Evolutionary conservation across 2,797 vertebrate genomes (phyloP).

Genomic region (Perodicticus potto): DNA sequence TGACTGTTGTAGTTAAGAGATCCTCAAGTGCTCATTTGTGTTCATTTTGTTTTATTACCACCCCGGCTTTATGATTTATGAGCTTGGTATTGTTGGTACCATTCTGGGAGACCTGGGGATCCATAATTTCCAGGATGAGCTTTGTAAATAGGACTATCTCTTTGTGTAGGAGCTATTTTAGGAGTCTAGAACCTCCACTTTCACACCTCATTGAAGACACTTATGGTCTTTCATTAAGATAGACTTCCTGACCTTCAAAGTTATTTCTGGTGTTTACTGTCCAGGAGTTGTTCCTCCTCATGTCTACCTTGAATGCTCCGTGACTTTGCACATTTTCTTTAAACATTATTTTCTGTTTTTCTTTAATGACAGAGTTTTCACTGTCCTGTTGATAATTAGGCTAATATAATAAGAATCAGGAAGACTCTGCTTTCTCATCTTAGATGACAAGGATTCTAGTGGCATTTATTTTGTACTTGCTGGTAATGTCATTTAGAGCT

Average conservation of each 20-base stretch:
- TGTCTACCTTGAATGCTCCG: background rate
- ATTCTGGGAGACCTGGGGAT: background rate
- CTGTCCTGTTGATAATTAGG: background rate
- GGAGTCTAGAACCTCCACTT: background rate
- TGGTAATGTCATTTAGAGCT: background rate
- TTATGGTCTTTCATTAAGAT: background rate
- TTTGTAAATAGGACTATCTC: background rate
- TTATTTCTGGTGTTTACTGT: background rate
- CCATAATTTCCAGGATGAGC: background rate
- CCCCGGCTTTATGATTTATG: background rate
- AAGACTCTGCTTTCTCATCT: background rate
- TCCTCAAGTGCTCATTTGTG: slow-evolving; percentile 19
- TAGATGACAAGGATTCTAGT: background rate
- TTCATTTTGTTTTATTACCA: background rate
- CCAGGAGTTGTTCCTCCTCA: background rate
- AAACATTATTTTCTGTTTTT: background rate
- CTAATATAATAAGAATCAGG: background rate
- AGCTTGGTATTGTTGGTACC: background rate
- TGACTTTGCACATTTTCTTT: background rate
- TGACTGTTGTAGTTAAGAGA: background rate
- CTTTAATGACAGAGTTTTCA: background rate
- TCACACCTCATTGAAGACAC: background rate
- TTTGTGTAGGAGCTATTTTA: background rate
- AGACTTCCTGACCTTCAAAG: background rate
- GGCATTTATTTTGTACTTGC: background rate